Evolutionary conservation across 1,140 invertebrate species (phyloP), one percentile per base, ranked within the genome.

Genomic region (Drosophila parabipectinata): DNA sequence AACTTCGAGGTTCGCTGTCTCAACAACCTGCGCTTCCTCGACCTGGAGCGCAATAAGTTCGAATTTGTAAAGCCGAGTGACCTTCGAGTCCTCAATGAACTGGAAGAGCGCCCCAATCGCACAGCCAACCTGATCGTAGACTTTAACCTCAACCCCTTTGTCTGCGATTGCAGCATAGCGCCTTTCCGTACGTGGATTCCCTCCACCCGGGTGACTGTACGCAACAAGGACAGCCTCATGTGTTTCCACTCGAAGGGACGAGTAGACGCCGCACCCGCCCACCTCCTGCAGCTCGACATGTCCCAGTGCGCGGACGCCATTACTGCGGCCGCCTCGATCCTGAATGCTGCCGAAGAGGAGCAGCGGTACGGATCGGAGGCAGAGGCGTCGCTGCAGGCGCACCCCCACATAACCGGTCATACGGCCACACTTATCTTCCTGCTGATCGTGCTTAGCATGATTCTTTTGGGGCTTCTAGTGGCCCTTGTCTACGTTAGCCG

Each of bases 31-130:
- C 87, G 94, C 45, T 95, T 95, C 81, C 90, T 97, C 18, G 96
- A 96, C 91, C 90, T 96, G 7, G 94, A 95, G 77, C 92, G 93
- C 8, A 97, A 97, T 77, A 94, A 94, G 60, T 96, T 97, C 15
- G 92, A 92, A 5, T 93, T 84, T 21, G 92, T 97, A 1, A 92
- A 92, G 91, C 93, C 41, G 80, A 92, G 67, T 4, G 95, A 96
- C 69, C 84, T 96, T 32, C 91, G 92, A 0, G 78, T 91, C 9
- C 91, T 96, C 12, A 95, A 96, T 72, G 87, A 91, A 12, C 89
- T 95, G 39, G 92, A 93, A 10, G 90, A 92, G 6, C 71, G 85
- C 0, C 79, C 83, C 1, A 85, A 92, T 60, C 92, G 93, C 15
- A 93, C 94, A 71, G 92, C 93, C 14, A 88, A 92, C n/a, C 88